Evolutionary conservation across 2,113 vertebrate species (phyloP), one percentile per base, ranked within the genome.

Genomic region (Psephotus haematonotus): DNA sequence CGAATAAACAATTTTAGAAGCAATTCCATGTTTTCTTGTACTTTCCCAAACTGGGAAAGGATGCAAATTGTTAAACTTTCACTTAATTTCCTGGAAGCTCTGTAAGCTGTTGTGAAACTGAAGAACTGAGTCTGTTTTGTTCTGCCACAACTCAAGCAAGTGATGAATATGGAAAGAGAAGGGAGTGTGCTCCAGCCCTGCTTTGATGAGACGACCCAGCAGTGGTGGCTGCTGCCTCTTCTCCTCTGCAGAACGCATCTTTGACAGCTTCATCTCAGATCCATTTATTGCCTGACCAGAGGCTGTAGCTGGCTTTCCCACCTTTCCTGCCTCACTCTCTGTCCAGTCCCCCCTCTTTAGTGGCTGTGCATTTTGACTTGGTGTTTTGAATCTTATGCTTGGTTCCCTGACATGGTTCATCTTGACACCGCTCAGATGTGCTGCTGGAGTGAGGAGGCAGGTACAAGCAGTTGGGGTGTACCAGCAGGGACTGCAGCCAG

Each of bases 61-160:
- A 84, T 53, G 72, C 72, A 91, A 68, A 81, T 81, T 77, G 60
- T 93, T 90, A 44, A 57, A 65, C 92, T 96, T 86, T 88, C 88
- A 81, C 80, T 88, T 77, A 31, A 63, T 95, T 83, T 59, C 17
- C 53, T 93, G 91, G 83, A 35, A 90, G 80, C 79, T 93, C 44
- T n/a, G n/a, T 11, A 15, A 88, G 53, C 60, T 70, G 71, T 63
- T 95, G 79, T 86, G 83, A 86, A 91, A 92, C 59, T 78, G 72
- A 67, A 68, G 72, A 75, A 59, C 18, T 23, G 79, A 81, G 64
- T 86, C 55, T 3, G 46, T 86, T 90, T 70, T 77, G 43, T 90
- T 88, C 31, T 62, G 68, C 77, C 88, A 25, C 64, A 63, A 1
- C 50, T 81, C 22, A 3, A 50, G 53, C 79, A 86, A 83, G 90